Evolutionary conservation across 2,113 vertebrate genomes (phyloP).

Genomic region (Nyctereutes procyonoides): DNA sequence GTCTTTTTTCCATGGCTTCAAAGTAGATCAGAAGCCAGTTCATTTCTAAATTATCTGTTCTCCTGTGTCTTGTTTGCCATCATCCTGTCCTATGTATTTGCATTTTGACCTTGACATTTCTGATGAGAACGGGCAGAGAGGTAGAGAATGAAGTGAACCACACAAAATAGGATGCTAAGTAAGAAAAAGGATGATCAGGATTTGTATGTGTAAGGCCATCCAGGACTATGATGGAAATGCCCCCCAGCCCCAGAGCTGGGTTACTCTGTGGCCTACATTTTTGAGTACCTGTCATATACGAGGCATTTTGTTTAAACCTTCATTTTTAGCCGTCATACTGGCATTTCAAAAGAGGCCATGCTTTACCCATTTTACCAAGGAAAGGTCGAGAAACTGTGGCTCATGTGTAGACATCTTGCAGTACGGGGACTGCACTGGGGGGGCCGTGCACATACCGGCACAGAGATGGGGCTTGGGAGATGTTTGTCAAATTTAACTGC

Average conservation of each 20-base stretch:
- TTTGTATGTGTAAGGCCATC: fast-evolving
- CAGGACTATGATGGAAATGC: neutral
- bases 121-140: neutral
- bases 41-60: neutral
- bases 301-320: neutral
- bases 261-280: neutral
- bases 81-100: neutral
- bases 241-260: neutral
- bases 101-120: constrained; percentile 32
- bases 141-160: neutral
- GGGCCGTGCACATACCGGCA: neutral
- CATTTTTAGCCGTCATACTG: neutral
- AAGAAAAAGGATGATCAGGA: neutral
- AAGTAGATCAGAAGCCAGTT: neutral
- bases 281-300: neutral
- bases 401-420: neutral
- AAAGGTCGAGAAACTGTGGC: neutral
- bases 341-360: neutral
- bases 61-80: neutral
- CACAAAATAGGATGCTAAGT: neutral
- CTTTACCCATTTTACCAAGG: neutral
- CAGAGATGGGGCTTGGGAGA: neutral
- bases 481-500: neutral
- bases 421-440: fast-evolving
- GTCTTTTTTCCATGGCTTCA: neutral